A percentile compares a stretch with the other conserved stretches of the same genome.
phyloP scores from a whole-genome alignment of 2,113 vertebrate genomes.

The Riparia riparia region DNA sequence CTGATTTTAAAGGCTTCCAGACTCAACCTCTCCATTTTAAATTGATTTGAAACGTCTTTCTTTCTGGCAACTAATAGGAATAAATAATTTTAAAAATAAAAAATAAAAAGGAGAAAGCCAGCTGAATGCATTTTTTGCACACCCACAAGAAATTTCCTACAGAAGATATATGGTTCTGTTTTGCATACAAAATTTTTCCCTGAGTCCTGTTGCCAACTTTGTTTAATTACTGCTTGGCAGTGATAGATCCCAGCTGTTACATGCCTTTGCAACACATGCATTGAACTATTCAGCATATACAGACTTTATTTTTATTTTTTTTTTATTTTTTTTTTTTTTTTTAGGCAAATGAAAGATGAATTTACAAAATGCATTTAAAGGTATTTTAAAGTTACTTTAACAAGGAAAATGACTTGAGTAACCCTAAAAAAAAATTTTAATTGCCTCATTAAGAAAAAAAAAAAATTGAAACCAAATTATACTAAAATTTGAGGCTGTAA shows the following conservation, averaged over 20 bases:
- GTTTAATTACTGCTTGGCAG: conserved; percentile 60
- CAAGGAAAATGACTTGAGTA: background rate
- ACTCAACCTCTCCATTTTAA: background rate
- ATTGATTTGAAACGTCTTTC: background rate
- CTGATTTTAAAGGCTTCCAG: background rate
- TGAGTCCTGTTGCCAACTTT: conserved; percentile 25
- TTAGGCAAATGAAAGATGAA: background rate
- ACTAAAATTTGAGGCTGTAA: background rate
- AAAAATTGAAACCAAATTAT: background rate
- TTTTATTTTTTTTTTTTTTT: background rate
- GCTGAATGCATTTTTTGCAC: background rate
- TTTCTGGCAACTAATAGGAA: background rate
- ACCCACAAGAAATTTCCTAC: background rate
- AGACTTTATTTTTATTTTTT: background rate
- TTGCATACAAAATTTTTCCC: conserved; percentile 40
- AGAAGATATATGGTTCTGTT: conserved; percentile 19
- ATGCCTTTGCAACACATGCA: conserved; percentile 16
- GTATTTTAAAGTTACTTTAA: background rate
- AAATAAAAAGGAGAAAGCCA: background rate
- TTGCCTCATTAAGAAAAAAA: background rate
- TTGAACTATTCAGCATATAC: background rate
- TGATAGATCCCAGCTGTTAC: conserved; percentile 54
- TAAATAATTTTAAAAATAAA: background rate
- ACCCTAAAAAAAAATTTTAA: background rate
- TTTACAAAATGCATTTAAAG: background rate